A percentile compares a stretch with the other conserved stretches of the same genome.
Conservation (phyloP, 1,140 invertebrate genomes). For the Bombus sibiricus region DNA sequence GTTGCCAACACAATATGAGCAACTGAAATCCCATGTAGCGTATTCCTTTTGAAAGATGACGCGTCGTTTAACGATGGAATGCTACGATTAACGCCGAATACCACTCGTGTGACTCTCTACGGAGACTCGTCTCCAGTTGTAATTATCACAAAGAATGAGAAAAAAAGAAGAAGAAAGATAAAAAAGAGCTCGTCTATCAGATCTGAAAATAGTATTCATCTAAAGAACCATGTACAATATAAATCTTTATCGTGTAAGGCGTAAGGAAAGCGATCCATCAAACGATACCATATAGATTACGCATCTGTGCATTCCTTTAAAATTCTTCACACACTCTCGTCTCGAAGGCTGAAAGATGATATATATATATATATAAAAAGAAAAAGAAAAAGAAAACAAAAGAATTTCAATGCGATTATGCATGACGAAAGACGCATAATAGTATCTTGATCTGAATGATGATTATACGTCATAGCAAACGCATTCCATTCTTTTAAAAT, state of each 20-base stretch:
- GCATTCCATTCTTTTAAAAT: slow-evolving; percentile 6
- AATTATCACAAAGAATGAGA: background rate
- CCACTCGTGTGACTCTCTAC: background rate
- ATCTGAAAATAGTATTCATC: background rate
- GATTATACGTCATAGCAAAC: background rate
- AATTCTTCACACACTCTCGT: background rate
- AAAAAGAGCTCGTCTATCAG: background rate
- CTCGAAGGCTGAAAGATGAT: background rate
- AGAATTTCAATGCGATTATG: slow-evolving; percentile 13
- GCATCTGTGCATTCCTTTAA: slow-evolving; percentile 7
- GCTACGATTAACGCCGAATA: slow-evolving; percentile 18
- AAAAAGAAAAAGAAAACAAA: background rate
- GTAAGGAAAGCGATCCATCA: slow-evolving; percentile 16
- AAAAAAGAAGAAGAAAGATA: background rate
- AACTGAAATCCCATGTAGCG: background rate
- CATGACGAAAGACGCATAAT: background rate
- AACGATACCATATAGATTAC: background rate
- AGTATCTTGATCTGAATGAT: slow-evolving; percentile 21
- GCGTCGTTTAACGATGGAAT: slow-evolving; percentile 14
- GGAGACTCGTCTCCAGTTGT: background rate
- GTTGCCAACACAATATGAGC: background rate
- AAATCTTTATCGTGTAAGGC: slow-evolving; percentile 8
- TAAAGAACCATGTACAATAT: background rate
- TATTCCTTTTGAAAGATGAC: background rate
- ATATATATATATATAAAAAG: background rate